phyloP scores from a whole-genome alignment of 2,888 invertebrate genomes.

The Polydrusus pterygomalis region DNA sequence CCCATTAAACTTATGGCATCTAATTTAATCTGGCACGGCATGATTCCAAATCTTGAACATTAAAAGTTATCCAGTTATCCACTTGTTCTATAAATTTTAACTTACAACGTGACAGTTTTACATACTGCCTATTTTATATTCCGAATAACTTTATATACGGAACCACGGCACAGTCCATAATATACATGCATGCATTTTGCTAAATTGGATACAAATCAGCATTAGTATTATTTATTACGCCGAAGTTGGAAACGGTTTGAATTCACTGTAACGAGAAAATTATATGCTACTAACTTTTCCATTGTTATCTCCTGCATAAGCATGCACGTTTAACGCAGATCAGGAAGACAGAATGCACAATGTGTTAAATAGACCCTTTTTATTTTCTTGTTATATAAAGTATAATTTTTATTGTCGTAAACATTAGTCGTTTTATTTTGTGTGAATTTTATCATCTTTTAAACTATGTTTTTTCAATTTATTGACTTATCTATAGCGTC shows the following conservation, averaged over 20 bases:
- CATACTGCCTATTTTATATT: constrained; percentile 68
- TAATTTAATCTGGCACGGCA: constrained; percentile 67
- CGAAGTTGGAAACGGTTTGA: constrained; percentile 53
- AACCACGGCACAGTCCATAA: constrained; percentile 46
- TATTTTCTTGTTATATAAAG: background rate
- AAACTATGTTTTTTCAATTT: too few species aligned
- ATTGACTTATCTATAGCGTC: too few species aligned
- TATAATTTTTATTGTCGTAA: background rate
- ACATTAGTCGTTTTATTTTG: too few species aligned
- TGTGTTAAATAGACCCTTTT: background rate
- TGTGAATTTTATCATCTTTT: too few species aligned
- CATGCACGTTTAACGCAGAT: constrained; percentile 6
- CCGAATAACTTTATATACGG: constrained; percentile 57
- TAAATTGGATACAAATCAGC: constrained; percentile 57
- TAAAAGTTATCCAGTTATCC: constrained; percentile 70
- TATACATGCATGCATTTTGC: constrained; percentile 54
- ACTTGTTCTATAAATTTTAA: constrained; percentile 70
- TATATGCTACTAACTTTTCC: constrained; percentile 35
- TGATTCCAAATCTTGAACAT: constrained; percentile 64
- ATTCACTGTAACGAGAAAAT: constrained; percentile 46
- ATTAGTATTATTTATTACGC: constrained; percentile 56
- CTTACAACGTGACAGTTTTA: constrained; percentile 69
- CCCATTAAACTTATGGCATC: constrained; percentile 66
- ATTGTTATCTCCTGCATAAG: constrained; percentile 30
- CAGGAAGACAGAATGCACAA: background rate